Evolutionary conservation across 2,797 vertebrate genomes (phyloP), one percentile per base, ranked within the genome.

Genomic region (Eleutherodactylus coqui): DNA sequence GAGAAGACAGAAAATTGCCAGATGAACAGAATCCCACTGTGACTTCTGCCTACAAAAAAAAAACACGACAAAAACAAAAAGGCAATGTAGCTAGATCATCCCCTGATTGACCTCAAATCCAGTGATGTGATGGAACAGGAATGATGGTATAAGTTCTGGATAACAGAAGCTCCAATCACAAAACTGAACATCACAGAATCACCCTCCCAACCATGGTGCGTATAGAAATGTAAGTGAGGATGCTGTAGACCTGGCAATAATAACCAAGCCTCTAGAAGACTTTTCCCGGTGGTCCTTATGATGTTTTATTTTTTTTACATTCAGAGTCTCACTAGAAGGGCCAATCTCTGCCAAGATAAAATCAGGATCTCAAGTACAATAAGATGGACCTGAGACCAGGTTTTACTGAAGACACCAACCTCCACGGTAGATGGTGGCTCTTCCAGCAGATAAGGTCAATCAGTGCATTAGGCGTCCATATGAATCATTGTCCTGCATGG

Each of bases 21-120:
- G 69, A 41, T 55, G 36, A 83, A 21, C n/a, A 24, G 9, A 41
- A 45, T 73, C 38, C 47, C 51, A 75, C 38, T 43, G 69, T 19
- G 49, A 19, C 80, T 45, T 58, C 49, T 43, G 69, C 24, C 78
- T 64, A 47, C 60, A 43, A 80, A 80, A 73, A 45, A 38, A 38
- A 32, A 4, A 82, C 62, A 19, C 5, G 14, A 29, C 5, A 14
- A 24, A 41, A 73, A 82, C 29, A 43, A 70, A 32, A 41, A 70
- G 36, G n/a, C 8, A 11, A 53, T 8, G 17, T 32, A 1, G 27
- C 45, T 34, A 76, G 27, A 75, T 49, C 45, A 47, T 76, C 53
- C 32, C 24, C 36, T 79, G 51, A 2, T n/a, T 79, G 51, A 79
- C 79, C 79, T 51, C 43, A 49, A 32, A 81, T 64, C 17, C 27